phyloP scores from a whole-genome alignment of 2,797 vertebrate genomes.

The Graptemys geographica region DNA sequence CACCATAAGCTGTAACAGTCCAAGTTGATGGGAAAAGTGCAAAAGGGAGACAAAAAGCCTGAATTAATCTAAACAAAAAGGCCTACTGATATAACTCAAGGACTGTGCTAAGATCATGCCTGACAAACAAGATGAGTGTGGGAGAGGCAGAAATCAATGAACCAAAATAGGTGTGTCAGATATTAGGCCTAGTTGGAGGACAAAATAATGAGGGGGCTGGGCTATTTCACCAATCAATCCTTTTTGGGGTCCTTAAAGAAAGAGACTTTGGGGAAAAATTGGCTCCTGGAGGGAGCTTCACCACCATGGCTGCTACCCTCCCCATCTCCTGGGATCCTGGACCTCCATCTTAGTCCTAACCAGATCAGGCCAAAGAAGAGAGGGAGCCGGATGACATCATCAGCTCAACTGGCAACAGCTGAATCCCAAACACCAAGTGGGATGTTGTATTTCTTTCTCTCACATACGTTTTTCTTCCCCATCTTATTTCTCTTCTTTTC shows the following conservation, averaged over 20 bases:
- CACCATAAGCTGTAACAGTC: background rate
- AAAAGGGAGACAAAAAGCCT: background rate
- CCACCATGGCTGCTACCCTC: background rate
- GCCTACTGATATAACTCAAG: background rate
- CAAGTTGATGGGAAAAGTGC: background rate
- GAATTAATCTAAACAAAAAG: background rate
- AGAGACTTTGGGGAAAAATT: background rate
- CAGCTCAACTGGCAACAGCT: background rate
- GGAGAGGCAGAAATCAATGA: background rate
- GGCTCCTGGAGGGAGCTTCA: background rate
- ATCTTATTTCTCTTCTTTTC: background rate
- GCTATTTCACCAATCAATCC: background rate
- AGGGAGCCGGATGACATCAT: background rate
- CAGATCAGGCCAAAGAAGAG: background rate
- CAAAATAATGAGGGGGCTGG: background rate
- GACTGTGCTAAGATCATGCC: background rate
- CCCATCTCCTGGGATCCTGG: background rate
- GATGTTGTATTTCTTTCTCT: background rate
- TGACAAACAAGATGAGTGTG: background rate
- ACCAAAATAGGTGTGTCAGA: background rate
- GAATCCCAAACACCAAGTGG: background rate
- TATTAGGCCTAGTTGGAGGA: background rate
- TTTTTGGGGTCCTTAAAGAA: background rate
- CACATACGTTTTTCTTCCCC: background rate
- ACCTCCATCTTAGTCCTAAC: background rate